Evolutionary conservation across 2,113 vertebrate species (phyloP).

Genomic region (Spheniscus mendiculus): DNA sequence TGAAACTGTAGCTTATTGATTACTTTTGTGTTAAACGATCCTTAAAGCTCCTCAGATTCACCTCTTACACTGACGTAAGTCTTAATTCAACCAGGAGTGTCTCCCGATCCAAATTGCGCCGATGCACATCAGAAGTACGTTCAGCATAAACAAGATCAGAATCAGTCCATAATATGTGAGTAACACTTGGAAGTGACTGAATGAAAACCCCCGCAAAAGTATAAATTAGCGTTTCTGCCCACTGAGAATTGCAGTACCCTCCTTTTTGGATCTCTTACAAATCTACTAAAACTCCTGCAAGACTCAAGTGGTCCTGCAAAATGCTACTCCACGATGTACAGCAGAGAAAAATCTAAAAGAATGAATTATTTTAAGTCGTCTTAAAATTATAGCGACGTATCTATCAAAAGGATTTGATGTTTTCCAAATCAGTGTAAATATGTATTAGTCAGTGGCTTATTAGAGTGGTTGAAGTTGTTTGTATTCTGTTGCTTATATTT

Average conservation of each 20-base stretch:
- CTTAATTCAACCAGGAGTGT: neutral
- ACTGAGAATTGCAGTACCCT: neutral
- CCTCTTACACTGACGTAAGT: neutral
- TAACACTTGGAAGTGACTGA: neutral
- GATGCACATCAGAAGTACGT: neutral
- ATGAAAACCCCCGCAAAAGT: neutral
- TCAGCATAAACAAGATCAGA: neutral
- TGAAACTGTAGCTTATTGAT: neutral
- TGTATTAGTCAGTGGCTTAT: neutral
- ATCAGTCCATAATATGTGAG: neutral
- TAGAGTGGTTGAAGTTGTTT: constrained; percentile 31
- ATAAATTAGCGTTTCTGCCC: neutral
- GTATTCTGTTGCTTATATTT: constrained; percentile 31
- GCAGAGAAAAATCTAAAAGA: neutral
- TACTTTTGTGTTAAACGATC: neutral
- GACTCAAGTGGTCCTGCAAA: neutral
- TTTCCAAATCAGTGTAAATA: constrained; percentile 30
- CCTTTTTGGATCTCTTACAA: neutral
- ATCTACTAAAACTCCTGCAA: neutral
- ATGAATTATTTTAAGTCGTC: neutral
- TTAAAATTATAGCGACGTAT: neutral
- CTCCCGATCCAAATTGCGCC: neutral
- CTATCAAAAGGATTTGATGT: neutral
- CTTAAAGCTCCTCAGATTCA: neutral
- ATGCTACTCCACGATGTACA: neutral